Percentiles rank a stretch among this genome's conserved stretches.
Evolutionary conservation across 2,888 invertebrate species (phyloP).

Genomic region (Pyrochroa serraticornis): DNA sequence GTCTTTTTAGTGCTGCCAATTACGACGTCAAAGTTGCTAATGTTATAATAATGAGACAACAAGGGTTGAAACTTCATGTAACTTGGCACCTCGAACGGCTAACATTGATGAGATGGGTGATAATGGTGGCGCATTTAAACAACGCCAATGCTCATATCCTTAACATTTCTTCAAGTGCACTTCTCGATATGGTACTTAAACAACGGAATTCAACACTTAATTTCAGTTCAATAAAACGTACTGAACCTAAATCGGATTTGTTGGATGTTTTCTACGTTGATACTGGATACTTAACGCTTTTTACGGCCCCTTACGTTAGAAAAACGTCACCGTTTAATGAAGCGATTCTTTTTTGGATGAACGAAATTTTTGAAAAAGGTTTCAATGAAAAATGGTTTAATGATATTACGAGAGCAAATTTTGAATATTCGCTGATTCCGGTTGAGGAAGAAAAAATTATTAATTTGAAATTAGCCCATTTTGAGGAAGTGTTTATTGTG

Average conservation of each 20-base stretch:
- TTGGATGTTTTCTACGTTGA: neutral
- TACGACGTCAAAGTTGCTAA: conserved; percentile 25
- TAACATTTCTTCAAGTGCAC: neutral
- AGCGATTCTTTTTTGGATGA: conserved; percentile 32
- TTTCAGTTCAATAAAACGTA: conserved; percentile 6
- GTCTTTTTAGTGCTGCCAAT: conserved; percentile 28
- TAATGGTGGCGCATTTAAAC: neutral
- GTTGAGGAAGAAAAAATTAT: conserved; percentile 1
- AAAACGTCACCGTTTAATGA: conserved; percentile 29
- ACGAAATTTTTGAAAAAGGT: conserved; percentile 36
- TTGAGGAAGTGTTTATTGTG: conserved; percentile 31
- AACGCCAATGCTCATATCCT: neutral
- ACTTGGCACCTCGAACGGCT: conserved; percentile 16
- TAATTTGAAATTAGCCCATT: conserved; percentile 29
- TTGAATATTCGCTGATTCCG: conserved; percentile 3
- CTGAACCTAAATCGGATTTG: conserved; percentile 15
- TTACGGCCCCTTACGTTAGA: conserved; percentile 32
- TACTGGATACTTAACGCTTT: conserved; percentile 17
- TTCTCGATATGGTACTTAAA: conserved; percentile 2
- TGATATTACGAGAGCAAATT: conserved; percentile 26
- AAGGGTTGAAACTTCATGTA: neutral
- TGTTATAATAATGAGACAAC: neutral
- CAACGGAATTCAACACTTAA: conserved; percentile 1
- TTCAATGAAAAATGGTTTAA: conserved; percentile 35
- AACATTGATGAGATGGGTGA: neutral